Evolutionary conservation across 2,888 invertebrate genomes (phyloP).

Genomic region (Drosophila maculinotata): DNA sequence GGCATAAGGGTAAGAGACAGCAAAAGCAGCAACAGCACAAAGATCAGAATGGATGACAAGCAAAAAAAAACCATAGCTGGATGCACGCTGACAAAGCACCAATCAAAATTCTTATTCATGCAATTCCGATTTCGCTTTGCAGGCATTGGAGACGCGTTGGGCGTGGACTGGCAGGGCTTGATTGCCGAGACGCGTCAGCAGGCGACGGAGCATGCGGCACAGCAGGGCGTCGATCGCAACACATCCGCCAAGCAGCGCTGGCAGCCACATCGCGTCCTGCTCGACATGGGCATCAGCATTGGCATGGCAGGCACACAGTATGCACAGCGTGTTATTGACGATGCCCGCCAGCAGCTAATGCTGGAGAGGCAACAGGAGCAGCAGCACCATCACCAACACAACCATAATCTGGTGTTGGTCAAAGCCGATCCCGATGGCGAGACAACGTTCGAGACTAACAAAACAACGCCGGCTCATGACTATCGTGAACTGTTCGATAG

Average conservation of each 20-base stretch:
- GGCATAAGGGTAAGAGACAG: conserved; percentile 85
- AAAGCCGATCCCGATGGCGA: conserved; percentile 22
- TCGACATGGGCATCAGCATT: conserved; percentile 92
- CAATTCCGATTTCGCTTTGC: conserved; percentile 7
- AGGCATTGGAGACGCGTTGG: conserved; percentile 93
- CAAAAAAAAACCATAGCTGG: background rate
- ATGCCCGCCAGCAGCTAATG: conserved; percentile 80
- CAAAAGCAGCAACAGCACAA: conserved; percentile 9
- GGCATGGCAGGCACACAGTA: conserved; percentile 90
- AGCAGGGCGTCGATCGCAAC: conserved; percentile 83
- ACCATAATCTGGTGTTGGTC: background rate
- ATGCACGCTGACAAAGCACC: background rate
- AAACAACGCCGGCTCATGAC: conserved; percentile 85
- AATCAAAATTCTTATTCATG: conserved; percentile 7
- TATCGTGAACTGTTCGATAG: conserved; percentile 55
- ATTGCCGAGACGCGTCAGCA: conserved; percentile 89
- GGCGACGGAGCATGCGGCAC: conserved; percentile 67
- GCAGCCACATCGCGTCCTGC: conserved; percentile 92
- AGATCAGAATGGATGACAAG: conserved; percentile 1
- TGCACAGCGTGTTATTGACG: conserved; percentile 85
- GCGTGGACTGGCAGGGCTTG: conserved; percentile 97
- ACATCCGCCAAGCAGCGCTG: conserved; percentile 90
- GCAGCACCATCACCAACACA: conserved; percentile 1
- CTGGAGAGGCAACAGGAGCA: conserved; percentile 72
- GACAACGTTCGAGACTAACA: conserved; percentile 5